Base-by-base conservation (phyloP, 2,797 vertebrate species). In the Phrynocephalus guinanensis region DNA sequence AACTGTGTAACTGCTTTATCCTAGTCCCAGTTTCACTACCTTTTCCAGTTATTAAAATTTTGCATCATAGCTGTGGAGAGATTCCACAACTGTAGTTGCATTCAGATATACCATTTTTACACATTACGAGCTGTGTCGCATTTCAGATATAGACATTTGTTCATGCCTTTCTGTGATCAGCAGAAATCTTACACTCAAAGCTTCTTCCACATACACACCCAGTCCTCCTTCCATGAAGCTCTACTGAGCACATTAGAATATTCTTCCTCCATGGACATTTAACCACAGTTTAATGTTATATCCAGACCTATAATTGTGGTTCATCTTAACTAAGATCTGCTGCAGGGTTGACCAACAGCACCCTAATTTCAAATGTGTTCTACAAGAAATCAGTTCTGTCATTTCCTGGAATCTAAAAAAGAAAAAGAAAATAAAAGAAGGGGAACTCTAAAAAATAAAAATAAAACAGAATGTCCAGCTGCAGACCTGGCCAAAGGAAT, bases 1-100 rank as follows among this genome's bases (percentile, higher is more conserved):
- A 30, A 90, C 68, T 91, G 86, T 88, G 52, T 38, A 66, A 67
- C 68, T 15, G 81, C 87, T 82, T 73, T 28, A 86, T 75, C 22
- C 56, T n/a, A 3, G 79, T 30, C 44, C n/a, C 66, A 50, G 48
- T 50, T 84, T 80, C n/a, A 7, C 56, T 52, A 24, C 24, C 76
- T 50, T 38, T 26, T 73, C 82, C 30, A 82, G 72, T 70, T 72
- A 26, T 79, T 84, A 79, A 78, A 66, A 56, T 80, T 84, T 22
- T 73, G 26, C n/a, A n/a, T 52, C 70, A 70, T 52, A 60, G 60
- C 30, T 24, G 50, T 44, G 60, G 33, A 44, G 3, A 52, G 38
- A 66, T 22, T 79, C 50, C 24, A n/a, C 16, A 18, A 67, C 33
- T 76, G 22, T 56, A 50, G 18, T 48, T 72, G 24, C 52, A 75